Percentiles rank a stretch among this genome's conserved stretches.
Evolutionary conservation across 1,140 invertebrate species (phyloP).

Genomic region (Whitmania pigra): DNA sequence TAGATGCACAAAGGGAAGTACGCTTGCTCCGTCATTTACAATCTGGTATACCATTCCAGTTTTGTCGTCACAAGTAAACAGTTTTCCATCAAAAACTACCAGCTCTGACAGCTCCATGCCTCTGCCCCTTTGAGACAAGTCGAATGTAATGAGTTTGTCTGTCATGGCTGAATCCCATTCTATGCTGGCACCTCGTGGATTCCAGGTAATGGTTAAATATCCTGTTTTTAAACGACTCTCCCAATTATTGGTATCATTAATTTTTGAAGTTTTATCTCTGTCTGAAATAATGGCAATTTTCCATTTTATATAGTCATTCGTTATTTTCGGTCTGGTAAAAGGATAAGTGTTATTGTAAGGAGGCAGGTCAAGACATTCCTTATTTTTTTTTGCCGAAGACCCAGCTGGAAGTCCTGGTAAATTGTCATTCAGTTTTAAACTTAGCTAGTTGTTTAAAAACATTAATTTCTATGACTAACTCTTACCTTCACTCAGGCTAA

Average conservation of each 20-base stretch:
- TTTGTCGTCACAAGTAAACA: slow-evolving; percentile 83
- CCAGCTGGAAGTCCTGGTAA: too few species aligned
- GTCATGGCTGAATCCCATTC: slow-evolving; percentile 28
- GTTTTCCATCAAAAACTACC: slow-evolving; percentile 77
- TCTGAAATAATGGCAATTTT: slow-evolving; percentile 79
- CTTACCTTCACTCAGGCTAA: too few species aligned
- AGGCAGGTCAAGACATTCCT: too few species aligned
- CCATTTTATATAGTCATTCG: slow-evolving; percentile 23
- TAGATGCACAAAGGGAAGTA: slow-evolving; percentile 79
- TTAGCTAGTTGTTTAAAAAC: too few species aligned
- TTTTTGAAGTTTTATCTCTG: slow-evolving; percentile 72
- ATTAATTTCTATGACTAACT: too few species aligned
- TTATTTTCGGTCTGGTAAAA: too few species aligned
- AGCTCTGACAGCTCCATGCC: slow-evolving; percentile 91
- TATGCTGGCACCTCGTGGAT: slow-evolving; percentile 34
- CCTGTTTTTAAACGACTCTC: slow-evolving; percentile 69
- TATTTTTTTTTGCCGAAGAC: too few species aligned
- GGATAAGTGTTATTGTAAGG: too few species aligned
- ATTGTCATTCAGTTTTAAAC: too few species aligned
- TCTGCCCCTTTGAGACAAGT: background rate
- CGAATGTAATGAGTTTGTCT: background rate
- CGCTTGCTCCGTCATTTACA: slow-evolving; percentile 53
- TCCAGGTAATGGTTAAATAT: slow-evolving; percentile 36
- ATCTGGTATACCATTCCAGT: slow-evolving; percentile 79
- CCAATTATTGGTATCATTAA: slow-evolving; percentile 49